phyloP scores from a whole-genome alignment of 2,113 vertebrate species.

The Tetraodon nigroviridis region DNA sequence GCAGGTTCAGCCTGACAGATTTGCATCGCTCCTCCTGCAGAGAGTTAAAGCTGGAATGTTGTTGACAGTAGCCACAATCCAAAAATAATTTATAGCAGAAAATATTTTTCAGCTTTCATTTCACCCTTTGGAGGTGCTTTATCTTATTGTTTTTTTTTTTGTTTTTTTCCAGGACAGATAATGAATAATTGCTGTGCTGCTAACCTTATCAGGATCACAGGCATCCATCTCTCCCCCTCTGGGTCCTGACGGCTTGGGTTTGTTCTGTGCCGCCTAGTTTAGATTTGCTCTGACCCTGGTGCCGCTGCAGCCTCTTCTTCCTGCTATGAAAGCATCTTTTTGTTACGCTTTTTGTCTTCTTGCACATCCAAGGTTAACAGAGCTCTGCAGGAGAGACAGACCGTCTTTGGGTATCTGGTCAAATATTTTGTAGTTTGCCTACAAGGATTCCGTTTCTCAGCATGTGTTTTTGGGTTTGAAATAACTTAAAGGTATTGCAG shows the following conservation, averaged over 20 bases:
- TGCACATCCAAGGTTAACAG: conserved; percentile 52
- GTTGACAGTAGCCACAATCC: neutral
- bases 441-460: conserved; percentile 15
- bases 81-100: neutral
- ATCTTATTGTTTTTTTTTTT: conserved; percentile 47
- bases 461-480: conserved; percentile 2
- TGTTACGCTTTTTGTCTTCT: conserved; percentile 31
- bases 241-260: conserved; percentile 33
- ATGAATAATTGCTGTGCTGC: conserved; percentile 43
- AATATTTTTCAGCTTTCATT: conserved; percentile 11
- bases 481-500: neutral
- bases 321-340: conserved; percentile 21
- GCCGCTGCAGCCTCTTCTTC: conserved; percentile 24
- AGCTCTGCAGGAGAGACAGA: conserved; percentile 27
- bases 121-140: conserved; percentile 42
- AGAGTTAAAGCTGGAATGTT: neutral
- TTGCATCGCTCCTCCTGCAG: neutral
- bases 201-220: conserved; percentile 39
- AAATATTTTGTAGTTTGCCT: conserved; percentile 32
- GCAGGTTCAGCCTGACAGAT: neutral
- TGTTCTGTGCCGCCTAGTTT: conserved; percentile 33
- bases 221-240: conserved; percentile 40
- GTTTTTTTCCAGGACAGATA: conserved; percentile 40
- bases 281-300: conserved; percentile 48
- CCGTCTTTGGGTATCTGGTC: conserved; percentile 32